Conservation (phyloP, 2,888 invertebrate genomes). For the Tipula helvola region DNA sequence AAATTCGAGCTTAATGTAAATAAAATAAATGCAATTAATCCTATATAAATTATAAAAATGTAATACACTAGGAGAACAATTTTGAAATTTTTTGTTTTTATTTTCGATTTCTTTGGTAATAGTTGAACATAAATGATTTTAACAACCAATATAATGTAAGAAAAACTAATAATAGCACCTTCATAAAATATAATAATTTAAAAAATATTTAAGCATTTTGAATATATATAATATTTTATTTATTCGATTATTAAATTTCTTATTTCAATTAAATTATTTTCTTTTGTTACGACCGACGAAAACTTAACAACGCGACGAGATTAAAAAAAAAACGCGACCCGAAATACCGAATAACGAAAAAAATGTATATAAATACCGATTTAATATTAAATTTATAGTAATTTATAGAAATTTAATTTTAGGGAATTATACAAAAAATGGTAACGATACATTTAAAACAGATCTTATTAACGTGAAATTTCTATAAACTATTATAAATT, state of each 20-base stretch:
- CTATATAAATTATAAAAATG: not conserved
- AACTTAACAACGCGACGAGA: not conserved
- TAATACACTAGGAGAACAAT: not conserved
- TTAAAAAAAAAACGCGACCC: not conserved
- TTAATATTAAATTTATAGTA: not conserved
- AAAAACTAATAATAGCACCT: not conserved
- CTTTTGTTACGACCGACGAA: not conserved
- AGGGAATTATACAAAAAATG: not conserved
- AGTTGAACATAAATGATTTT: not conserved
- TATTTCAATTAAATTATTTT: not conserved
- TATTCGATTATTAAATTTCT: not conserved
- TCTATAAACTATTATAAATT: not conserved
- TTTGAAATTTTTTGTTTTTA: not conserved
- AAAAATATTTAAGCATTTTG: not conserved
- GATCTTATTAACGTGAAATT: not conserved
- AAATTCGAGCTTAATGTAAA: not conserved
- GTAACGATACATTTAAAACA: not conserved
- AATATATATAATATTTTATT: not conserved
- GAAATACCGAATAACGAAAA: not conserved
- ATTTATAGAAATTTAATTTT: not conserved
- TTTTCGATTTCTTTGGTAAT: not conserved
- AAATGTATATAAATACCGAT: not conserved
- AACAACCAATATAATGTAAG: not conserved
- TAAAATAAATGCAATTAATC: not conserved
- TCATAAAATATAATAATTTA: not conserved